Evolutionary conservation across 2,113 vertebrate species (phyloP).

Genomic region (Meleagris gallopavo): DNA sequence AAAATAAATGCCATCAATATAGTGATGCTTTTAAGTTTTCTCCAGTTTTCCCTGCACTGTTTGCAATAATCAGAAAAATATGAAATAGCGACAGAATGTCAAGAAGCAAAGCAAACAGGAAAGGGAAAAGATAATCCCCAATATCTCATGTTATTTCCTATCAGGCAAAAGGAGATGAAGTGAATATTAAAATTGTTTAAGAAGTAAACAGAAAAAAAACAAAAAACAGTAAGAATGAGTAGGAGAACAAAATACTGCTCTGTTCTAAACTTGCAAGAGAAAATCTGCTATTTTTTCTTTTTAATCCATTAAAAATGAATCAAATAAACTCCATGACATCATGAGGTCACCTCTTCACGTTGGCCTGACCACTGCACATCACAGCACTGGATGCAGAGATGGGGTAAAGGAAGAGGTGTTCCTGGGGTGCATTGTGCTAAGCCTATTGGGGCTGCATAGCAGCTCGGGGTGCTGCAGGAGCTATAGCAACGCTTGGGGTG

Average conservation of each 20-base stretch:
- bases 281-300: background rate
- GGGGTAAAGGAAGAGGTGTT: constrained; percentile 11
- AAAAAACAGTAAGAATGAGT: background rate
- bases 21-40: background rate
- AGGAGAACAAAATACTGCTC: background rate
- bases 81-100: background rate
- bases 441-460: constrained; percentile 61
- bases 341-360: constrained; percentile 27
- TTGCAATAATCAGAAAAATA: background rate
- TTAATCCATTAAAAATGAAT: background rate
- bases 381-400: background rate
- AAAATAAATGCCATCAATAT: background rate
- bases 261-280: background rate
- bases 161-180: background rate
- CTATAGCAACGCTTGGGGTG: constrained; percentile 58
- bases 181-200: background rate
- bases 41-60: background rate
- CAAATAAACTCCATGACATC: constrained; percentile 7
- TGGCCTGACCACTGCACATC: background rate
- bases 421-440: constrained; percentile 58
- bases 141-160: background rate
- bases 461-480: background rate
- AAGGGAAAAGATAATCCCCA: background rate
- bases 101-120: background rate
- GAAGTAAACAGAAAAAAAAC: background rate